Conservation (phyloP, 2,888 invertebrate genomes). For the Creontiades dilutus region DNA sequence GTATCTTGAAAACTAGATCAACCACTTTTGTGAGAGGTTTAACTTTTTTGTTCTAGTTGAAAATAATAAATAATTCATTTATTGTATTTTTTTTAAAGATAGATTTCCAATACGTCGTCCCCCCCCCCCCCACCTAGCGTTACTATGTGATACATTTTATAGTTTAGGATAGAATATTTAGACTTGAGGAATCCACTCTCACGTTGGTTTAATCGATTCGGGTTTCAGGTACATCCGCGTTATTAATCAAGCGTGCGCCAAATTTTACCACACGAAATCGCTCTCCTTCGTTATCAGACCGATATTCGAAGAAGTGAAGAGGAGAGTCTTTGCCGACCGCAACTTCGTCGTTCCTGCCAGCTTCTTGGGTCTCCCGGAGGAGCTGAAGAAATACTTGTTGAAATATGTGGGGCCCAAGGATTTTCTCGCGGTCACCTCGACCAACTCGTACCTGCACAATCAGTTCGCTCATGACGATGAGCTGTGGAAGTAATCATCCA, state of each 20-base stretch:
- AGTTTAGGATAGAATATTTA: no score
- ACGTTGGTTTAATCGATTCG: not conserved
- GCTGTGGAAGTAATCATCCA: constrained; percentile 12
- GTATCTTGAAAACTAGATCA: no score
- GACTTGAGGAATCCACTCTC: no score
- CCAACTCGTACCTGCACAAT: not conserved
- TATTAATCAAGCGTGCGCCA: constrained; percentile 38
- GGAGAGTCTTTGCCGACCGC: not conserved
- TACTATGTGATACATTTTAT: no score
- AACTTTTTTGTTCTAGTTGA: no score
- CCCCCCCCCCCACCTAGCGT: no score
- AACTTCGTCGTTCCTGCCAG: not conserved
- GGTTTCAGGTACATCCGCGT: constrained; percentile 8
- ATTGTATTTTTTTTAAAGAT: no score
- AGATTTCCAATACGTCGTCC: no score
- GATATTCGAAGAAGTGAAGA: not conserved
- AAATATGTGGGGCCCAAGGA: constrained; percentile 34
- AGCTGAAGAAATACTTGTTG: constrained; percentile 56
- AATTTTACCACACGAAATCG: not conserved
- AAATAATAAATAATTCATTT: no score
- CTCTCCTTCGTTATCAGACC: not conserved
- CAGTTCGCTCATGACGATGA: constrained; percentile 40
- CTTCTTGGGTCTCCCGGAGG: constrained; percentile 43
- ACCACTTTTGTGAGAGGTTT: no score
- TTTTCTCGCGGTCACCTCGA: constrained; percentile 48